Conservation (phyloP, 1,140 invertebrate genomes). For the Euwallacea fornicatus region DNA sequence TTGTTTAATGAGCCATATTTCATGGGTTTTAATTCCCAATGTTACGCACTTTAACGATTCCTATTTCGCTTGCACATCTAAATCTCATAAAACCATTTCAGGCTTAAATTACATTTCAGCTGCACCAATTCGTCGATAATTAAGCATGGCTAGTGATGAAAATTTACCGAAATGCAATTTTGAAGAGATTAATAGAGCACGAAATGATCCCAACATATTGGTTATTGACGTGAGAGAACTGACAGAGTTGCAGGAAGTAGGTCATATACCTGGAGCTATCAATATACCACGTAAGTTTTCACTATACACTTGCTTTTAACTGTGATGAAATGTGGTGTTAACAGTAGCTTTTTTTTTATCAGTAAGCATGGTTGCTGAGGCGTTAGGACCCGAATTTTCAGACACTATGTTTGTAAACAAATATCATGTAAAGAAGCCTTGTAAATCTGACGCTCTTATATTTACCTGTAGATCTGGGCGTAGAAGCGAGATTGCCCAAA, state of each 20-base stretch:
- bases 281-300: constrained; percentile 28
- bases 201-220: constrained; percentile 19
- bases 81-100: too few species aligned
- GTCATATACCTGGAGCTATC: constrained; percentile 21
- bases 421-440: constrained; percentile 15
- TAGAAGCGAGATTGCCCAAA: constrained; percentile 26
- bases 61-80: too few species aligned
- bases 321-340: too few species aligned
- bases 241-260: constrained; percentile 15
- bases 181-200: constrained; percentile 26
- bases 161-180: constrained; percentile 26
- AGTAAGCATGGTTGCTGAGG: constrained; percentile 1
- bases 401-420: constrained; percentile 3
- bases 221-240: constrained; percentile 25
- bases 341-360: too few species aligned
- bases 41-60: too few species aligned
- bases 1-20: too few species aligned
- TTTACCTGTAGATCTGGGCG: constrained; percentile 28
- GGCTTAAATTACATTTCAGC: too few species aligned
- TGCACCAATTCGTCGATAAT: not conserved
- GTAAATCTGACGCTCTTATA: constrained; percentile 11
- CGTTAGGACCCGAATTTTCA: constrained; percentile 9
- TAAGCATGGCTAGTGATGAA: constrained; percentile 1
- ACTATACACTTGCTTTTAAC: not conserved
- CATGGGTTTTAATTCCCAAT: too few species aligned